Evolutionary conservation across 1,140 invertebrate species (phyloP), one percentile per base, ranked within the genome.

Genomic region (Caenorhabditis latens): DNA sequence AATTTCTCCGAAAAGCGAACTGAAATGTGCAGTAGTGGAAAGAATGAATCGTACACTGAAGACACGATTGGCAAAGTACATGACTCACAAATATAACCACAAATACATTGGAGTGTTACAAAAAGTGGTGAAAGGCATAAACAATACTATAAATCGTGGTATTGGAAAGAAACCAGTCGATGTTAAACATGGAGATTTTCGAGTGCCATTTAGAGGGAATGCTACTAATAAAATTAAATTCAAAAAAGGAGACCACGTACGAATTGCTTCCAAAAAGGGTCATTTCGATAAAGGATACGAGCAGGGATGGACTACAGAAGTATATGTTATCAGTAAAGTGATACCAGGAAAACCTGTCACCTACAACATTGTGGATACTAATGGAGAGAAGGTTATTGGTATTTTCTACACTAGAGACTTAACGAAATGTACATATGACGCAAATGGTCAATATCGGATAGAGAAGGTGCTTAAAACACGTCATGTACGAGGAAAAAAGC

Each of bases 41-140:
- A 24, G 61, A 14, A 21, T 21, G 32, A 63, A 63, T 40, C 24
- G 61, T 8, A 63, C 61, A 7, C 61, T 63, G 14, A 63, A 63
- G 32, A 63, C 61, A 7, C n/a, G 61, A 63, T 63, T 63, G 61
- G 61, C 61, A 63, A 63, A 63, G 24, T 63, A 63, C 24, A 63
- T 63, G 61, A 63, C 55, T 11, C 55, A 58, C 11, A 58, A 58
- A 16, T 58, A 58, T n/a, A 19, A 19, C 8, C 55, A n/a, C n/a
- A n/a, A 21, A 32, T 63, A 63, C 32, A 21, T 63, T 7, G 61
- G 32, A 8, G 61, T 32, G 4, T 32, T 63, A 6, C 21, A 63
- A 63, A 24, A 63, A 32, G 61, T 63, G 4, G 61, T 63, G 61
- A 32, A 32, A 9, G 61, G 61, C 4, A 63, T 63, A 4, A 63